These are phyloP conservation scores for Chlorocebus sabaeus DNA, from an alignment of 2,113 vertebrate genomes.

Conservation along the genomic window DNA sequence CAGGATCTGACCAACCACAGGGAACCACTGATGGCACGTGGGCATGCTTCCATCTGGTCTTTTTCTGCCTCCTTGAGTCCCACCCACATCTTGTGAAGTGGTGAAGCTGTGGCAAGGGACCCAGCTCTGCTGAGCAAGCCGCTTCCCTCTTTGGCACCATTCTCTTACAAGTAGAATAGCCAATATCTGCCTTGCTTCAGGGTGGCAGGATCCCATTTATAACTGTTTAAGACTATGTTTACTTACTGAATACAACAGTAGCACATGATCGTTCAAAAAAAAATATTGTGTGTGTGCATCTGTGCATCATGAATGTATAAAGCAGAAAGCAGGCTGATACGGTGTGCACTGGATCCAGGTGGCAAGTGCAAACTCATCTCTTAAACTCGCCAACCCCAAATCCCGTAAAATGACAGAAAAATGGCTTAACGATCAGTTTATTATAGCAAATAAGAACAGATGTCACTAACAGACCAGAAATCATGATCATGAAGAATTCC, in stretches of 20 bases:
- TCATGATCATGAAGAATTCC: background rate
- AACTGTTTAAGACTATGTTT: background rate
- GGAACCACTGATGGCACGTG: background rate
- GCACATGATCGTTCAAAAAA: background rate
- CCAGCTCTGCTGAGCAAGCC: background rate
- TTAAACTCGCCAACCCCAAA: background rate
- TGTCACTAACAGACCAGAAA: background rate
- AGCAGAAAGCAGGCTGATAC: background rate
- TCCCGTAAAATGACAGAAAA: background rate
- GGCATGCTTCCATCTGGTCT: background rate
- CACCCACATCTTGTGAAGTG: background rate
- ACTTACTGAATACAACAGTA: background rate
- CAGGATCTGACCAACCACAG: background rate
- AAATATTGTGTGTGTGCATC: background rate
- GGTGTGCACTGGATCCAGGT: background rate
- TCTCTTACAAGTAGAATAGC: background rate
- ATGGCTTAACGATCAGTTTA: background rate
- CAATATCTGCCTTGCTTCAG: background rate
- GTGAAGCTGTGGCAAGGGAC: background rate
- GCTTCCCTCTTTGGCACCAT: background rate
- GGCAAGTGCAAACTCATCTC: background rate
- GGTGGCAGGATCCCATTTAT: background rate
- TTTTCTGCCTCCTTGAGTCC: background rate
- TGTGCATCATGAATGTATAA: background rate
- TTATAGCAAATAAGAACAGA: background rate